Conservation (phyloP, 1,140 invertebrate species). For the Hyles vespertilio region DNA sequence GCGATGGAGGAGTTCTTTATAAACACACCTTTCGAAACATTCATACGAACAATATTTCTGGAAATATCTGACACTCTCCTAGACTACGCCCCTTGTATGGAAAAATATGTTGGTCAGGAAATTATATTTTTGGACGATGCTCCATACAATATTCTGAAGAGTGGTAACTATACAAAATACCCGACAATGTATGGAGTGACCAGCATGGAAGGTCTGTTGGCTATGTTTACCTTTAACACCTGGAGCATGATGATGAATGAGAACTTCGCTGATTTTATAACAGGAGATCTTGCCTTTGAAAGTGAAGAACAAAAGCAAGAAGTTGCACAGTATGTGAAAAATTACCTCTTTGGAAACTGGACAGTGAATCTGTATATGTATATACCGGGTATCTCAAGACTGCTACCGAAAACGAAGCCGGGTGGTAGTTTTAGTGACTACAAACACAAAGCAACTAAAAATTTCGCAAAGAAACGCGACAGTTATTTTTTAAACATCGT, state of each 20-base stretch:
- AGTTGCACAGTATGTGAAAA: constrained; percentile 18
- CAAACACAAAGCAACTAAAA: too few relatives aligned
- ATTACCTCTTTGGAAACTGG: constrained; percentile 29
- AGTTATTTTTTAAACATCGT: too few relatives aligned
- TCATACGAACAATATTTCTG: constrained; percentile 15
- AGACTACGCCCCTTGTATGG: constrained; percentile 21
- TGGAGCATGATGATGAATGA: constrained; percentile 19
- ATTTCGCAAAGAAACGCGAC: too few relatives aligned
- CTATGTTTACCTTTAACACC: constrained; percentile 2
- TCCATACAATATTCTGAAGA: constrained; percentile 20
- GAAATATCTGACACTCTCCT: too few relatives aligned
- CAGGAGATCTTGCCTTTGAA: constrained; percentile 24
- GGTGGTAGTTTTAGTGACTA: background rate
- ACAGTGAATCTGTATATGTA: too few relatives aligned
- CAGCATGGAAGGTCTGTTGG: constrained; percentile 22
- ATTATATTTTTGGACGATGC: constrained; percentile 25
- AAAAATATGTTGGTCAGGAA: constrained; percentile 15
- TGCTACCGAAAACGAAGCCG: too few relatives aligned
- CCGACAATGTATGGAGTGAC: constrained; percentile 22
- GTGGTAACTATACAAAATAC: constrained; percentile 22
- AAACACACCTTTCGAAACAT: constrained; percentile 13
- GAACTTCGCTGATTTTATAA: constrained; percentile 27
- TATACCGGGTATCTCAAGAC: too few relatives aligned
- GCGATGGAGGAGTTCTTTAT: constrained; percentile 30
- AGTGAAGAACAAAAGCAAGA: constrained; percentile 17